Base-by-base conservation (phyloP, 2,113 vertebrate genomes). In the Scomber scombrus region DNA sequence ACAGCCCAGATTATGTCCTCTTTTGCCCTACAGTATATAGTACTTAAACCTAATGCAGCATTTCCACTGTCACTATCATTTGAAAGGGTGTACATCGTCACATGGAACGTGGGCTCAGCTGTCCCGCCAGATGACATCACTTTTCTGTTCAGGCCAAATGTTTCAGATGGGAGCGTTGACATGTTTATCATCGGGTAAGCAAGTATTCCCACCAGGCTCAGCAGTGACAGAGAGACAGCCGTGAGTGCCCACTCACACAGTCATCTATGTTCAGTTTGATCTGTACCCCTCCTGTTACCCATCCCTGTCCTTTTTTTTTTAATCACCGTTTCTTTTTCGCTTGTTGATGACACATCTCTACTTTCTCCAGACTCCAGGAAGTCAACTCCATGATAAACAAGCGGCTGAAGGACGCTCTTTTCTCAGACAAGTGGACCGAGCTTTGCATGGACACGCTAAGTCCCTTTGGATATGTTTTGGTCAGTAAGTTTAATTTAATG, bases 381-480 rank as follows among this genome's bases (percentile, higher is more conserved):
- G 97, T 99, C 75, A 99, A 99, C 85, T 99, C 97, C 65, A 99
- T 97, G 97, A 97, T 99, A 88, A 99, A 97, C 93, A 97, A 98
- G 88, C 92, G 97, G 31, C 95, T 99, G 85, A 99, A 99, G 90
- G 98, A 99, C 40, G 98, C 92, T 26, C 96, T 99, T n/a, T 99
- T 99, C 86, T 97, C 96, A 0, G 98, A 99, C 90, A 97, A 98
- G 90, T 99, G 98, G 98, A 99, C 96, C 0, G 97, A 99, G 79
- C 95, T 96, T 29, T 99, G 97, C 91, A 99, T 99, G 97, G 98
- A 99, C 70, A 95, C 96, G 0, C 93, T 99, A 75, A 96, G 96
- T 60, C 97, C 95, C 15, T 98, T 96, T 82, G 96, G 97, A 92
- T 99, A 99, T 3, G 95, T 99, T 83, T 90, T 98, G 97, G 98